Evolutionary conservation across 2,888 invertebrate species (phyloP).

Genomic region (Drosophila hamatofila): DNA sequence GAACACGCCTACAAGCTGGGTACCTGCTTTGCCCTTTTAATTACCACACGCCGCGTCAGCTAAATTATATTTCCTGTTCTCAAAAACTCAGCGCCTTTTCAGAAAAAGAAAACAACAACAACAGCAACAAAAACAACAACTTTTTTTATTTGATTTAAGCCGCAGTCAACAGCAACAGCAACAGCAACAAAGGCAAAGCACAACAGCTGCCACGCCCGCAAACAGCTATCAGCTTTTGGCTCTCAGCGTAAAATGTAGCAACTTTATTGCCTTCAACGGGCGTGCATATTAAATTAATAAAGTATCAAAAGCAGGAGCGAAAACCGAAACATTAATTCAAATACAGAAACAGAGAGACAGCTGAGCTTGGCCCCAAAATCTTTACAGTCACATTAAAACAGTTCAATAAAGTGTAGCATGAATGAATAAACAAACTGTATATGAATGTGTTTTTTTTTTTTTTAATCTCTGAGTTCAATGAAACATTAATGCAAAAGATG

Average conservation of each 20-base stretch:
- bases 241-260: constrained; percentile 83
- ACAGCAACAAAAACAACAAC: background rate
- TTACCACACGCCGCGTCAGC: constrained; percentile 77
- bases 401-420: background rate
- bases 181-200: constrained; percentile 19
- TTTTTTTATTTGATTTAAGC: constrained; percentile 80
- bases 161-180: constrained; percentile 46
- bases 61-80: constrained; percentile 80
- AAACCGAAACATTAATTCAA: constrained; percentile 16
- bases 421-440: background rate
- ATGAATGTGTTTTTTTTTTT: background rate
- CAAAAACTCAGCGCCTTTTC: constrained; percentile 63
- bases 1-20: constrained; percentile 61
- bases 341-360: background rate
- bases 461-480: background rate
- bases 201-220: constrained; percentile 47
- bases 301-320: constrained; percentile 31
- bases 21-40: constrained; percentile 79
- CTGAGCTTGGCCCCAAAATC: background rate
- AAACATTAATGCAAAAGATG: background rate
- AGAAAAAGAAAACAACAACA: constrained; percentile 15
- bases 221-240: constrained; percentile 36
- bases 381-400: constrained; percentile 7
- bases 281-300: constrained; percentile 84
- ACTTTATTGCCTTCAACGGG: constrained; percentile 82